These are phyloP conservation scores for Chloropsis cyanopogon DNA, from an alignment of 2,113 vertebrate genomes.

Conservation along the genomic window DNA sequence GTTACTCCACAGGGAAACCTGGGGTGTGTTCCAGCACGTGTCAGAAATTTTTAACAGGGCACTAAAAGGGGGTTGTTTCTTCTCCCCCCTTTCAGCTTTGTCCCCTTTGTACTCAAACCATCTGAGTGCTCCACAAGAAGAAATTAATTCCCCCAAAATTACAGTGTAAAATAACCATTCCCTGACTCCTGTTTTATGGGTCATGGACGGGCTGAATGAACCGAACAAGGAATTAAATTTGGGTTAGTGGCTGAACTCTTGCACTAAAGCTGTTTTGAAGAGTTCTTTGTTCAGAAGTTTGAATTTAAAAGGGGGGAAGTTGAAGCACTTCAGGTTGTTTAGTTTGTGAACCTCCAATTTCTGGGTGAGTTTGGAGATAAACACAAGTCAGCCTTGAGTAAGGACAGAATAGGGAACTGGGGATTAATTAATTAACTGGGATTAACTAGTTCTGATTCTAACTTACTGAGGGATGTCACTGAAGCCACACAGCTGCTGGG, in stretches of 20 bases:
- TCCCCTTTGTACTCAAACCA: not conserved
- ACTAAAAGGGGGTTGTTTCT: not conserved
- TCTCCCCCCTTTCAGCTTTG: not conserved
- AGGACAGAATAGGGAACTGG: rapidly evolving
- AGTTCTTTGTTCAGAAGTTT: not conserved
- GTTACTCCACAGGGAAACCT: not conserved
- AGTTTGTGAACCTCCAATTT: not conserved
- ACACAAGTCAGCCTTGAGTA: not conserved
- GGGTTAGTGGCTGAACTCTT: not conserved
- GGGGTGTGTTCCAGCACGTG: not conserved
- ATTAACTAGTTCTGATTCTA: not conserved
- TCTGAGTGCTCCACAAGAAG: not conserved
- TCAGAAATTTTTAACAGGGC: not conserved
- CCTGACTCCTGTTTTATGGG: not conserved
- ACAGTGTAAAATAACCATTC: not conserved
- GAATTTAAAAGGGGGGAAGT: not conserved
- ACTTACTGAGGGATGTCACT: not conserved
- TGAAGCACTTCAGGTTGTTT: not conserved
- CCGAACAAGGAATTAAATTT: not conserved
- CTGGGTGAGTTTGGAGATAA: not conserved
- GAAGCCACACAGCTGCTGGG: not conserved
- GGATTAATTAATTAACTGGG: not conserved
- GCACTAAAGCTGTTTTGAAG: not conserved
- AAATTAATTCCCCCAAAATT: not conserved
- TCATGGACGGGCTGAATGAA: not conserved